These are phyloP conservation scores for Capitella teleta DNA, from an alignment of 1,140 invertebrate species.

Conservation along the genomic window DNA sequence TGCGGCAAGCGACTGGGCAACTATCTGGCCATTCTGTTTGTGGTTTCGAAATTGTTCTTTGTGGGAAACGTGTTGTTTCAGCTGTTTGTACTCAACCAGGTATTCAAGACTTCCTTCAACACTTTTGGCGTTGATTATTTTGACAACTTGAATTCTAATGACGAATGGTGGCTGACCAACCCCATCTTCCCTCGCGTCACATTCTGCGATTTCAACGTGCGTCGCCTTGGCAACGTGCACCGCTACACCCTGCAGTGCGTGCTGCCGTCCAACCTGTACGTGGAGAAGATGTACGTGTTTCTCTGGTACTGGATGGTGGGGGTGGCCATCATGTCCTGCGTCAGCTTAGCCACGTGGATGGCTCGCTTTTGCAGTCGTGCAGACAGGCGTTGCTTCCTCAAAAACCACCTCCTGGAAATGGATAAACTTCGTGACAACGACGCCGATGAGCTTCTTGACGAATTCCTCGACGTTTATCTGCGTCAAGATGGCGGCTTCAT, in stretches of 20 bases:
- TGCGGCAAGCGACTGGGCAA: conserved; percentile 44
- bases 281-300: conserved; percentile 22
- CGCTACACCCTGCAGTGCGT: conserved; percentile 19
- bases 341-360: conserved; percentile 11
- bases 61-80: conserved; percentile 14
- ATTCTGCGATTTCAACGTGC: conserved; percentile 41
- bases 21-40: conserved; percentile 43
- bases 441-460: conserved; percentile 30
- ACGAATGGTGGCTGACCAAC: no score
- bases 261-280: conserved; percentile 19
- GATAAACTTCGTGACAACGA: neutral
- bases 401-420: conserved; percentile 1
- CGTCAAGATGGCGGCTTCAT: conserved; percentile 47
- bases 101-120: conserved; percentile 44
- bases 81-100: conserved; percentile 45
- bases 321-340: conserved; percentile 11
- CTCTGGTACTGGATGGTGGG: conserved; percentile 35
- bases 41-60: conserved; percentile 27
- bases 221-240: conserved; percentile 7
- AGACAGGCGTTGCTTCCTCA: conserved; percentile 2
- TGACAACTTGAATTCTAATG: conserved; percentile 18
- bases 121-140: conserved; percentile 43
- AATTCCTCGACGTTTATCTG: conserved; percentile 46
- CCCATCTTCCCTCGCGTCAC: conserved; percentile 45
- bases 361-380: neutral